Evolutionary conservation across 2,888 invertebrate species (phyloP), one percentile per base, ranked within the genome.

Genomic region (Liodrosophila aerea): DNA sequence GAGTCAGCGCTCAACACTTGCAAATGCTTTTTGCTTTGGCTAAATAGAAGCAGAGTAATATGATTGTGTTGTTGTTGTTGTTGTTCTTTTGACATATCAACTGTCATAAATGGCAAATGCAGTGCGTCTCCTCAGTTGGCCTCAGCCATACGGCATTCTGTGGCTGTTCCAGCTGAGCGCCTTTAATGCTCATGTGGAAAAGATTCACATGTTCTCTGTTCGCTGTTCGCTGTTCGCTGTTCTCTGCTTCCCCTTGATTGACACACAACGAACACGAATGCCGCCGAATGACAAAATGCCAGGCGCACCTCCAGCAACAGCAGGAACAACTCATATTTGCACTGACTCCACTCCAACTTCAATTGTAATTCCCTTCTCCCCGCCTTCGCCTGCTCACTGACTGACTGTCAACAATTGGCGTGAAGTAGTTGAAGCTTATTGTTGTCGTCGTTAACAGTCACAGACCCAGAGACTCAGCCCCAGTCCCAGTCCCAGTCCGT

Each of bases 31-130:
- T 16, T 9, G 1, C 8, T 22, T 16, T 39, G 41, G 9, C 9
- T 16, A 30, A 22, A 22, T 22, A 22, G 22, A 5, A 22, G 22
- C 22, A 22, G 22, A 22, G 22, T 22, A 22, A 22, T 22, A 22
- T 5, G 22, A 22, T 22, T 33, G 11, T 41, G 54, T 34, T 54
- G 53, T 16, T 36, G 27, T 13, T 46, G 45, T 18, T 64, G 73
- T 64, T 74, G 73, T 77, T 82, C 84, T 81, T 78, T 76, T 86
- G 87, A 85, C 84, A 87, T 84, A 85, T 86, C 84, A 85, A 85
- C 83, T 86, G 87, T 86, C 86, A 87, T 86, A 86, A 86, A 86
- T 86, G 83, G 81, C 81, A 86, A 86, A 86, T 86, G 86, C 85
- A 83, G 71, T 75, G 75, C 65, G 64, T 68, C 52, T 57, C 62